Base-by-base conservation (phyloP, 1,140 invertebrate species). In the Drosophila trapezifrons region DNA sequence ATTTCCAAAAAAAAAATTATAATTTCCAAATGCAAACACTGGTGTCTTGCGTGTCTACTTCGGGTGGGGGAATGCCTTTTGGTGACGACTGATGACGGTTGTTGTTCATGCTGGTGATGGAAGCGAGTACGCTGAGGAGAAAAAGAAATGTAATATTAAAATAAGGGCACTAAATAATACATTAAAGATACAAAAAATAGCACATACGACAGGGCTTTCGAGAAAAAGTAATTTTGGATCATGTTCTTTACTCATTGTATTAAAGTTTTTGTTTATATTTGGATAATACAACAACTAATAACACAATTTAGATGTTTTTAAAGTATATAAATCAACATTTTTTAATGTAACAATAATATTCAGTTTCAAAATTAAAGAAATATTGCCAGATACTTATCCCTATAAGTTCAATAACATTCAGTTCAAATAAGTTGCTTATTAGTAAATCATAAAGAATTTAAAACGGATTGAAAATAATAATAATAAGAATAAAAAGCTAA, bases 1-100 rank as follows among this genome's bases (percentile, higher is more conserved):
- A 89, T 89, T 89, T 87, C 84, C 77, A 82, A 73, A 87, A 80
- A 82, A 73, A 87, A 80, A 77, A 63, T 65, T 15, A n/a, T 52
- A 35, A 54, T 54, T 54, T 54, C 51, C 51, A 70, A 64, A 64
- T 27, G 47, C 51, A 58, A 80, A 71, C 83, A 89, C 84, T 45
- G 84, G 29, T 89, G 42, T 90, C 62, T 47, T 52, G 59, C 45
- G 52, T 49, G 65, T 25, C 29, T 69, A 49, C 60, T 46, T 37
- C 5, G 52, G 63, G 29, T 29, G 78, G 67, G 71, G 79, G 83
- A 87, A 87, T 87, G 83, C 71, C 65, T 87, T 72, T 87, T 72
- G 66, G 49, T 86, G 82, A 78, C 71, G 49, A 20, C 13, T 52
- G 32, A 54, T 79, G 69, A 9, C 0, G 2, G 35, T 78, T 70